These are phyloP conservation scores for Lindbergichthys nudifrons DNA, from an alignment of 2,797 vertebrate genomes.

Conservation along the genomic window DNA sequence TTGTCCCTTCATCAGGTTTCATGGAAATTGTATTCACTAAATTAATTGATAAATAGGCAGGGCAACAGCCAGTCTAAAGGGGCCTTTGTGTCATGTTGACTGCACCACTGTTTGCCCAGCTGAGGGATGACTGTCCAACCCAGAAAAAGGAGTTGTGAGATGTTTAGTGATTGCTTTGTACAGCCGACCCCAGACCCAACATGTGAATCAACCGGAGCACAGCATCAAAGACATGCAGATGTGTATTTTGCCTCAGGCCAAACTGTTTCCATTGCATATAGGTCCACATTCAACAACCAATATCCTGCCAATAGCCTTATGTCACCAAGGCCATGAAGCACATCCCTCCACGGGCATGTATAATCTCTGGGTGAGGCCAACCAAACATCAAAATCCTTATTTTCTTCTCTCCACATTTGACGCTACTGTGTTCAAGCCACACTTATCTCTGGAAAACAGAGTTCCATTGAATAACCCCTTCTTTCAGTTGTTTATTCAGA, in stretches of 20 bases:
- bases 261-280: conserved; percentile 52
- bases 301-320: conserved; percentile 60
- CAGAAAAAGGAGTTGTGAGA: conserved; percentile 23
- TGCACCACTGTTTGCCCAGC: not conserved
- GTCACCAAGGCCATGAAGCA: conserved; percentile 52
- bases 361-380: conserved; percentile 56
- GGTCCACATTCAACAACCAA: conserved; percentile 60
- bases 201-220: conserved; percentile 38
- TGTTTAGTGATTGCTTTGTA: conserved; percentile 26
- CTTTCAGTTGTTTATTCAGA: conserved; percentile 67
- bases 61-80: not conserved
- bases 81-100: conserved; percentile 12
- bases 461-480: conserved; percentile 55
- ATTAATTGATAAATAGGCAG: not conserved
- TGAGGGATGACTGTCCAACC: conserved; percentile 18
- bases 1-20: not conserved
- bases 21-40: not conserved
- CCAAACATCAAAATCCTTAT: conserved; percentile 42
- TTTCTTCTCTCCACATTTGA: conserved; percentile 36
- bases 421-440: conserved; percentile 44
- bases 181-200: conserved; percentile 46
- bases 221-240: conserved; percentile 67
- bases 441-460: conserved; percentile 69
- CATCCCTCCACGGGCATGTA: conserved; percentile 41
- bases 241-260: conserved; percentile 50